These are phyloP conservation scores for Adelognathus sp. DNA, from an alignment of 2,888 invertebrate species.

Conservation along the genomic window DNA sequence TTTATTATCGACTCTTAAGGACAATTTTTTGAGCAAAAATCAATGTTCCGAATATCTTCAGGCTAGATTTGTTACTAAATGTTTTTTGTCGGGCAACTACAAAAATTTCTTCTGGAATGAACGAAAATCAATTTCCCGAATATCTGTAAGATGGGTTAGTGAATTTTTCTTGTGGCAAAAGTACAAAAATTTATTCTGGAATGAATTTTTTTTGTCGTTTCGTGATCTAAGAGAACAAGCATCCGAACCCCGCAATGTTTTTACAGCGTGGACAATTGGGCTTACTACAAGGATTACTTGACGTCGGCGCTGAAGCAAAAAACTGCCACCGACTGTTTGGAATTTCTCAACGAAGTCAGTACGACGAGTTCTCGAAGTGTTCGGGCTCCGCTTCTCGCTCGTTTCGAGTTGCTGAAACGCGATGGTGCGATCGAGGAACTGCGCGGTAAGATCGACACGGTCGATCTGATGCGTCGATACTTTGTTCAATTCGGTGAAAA, in stretches of 20 bases:
- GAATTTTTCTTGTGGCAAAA: no score
- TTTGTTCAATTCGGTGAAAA: constrained; percentile 92
- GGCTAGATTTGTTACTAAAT: no score
- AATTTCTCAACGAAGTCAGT: constrained; percentile 77
- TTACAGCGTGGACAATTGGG: constrained; percentile 81
- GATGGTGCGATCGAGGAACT: constrained; percentile 76
- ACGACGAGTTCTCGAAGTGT: constrained; percentile 77
- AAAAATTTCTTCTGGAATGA: no score
- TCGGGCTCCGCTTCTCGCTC: constrained; percentile 92
- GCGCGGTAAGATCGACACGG: constrained; percentile 77
- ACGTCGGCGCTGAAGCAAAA: constrained; percentile 75
- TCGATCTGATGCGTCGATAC: constrained; percentile 89
- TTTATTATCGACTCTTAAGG: no score
- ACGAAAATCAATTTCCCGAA: no score
- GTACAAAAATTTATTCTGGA: no score
- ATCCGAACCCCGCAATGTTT: no score
- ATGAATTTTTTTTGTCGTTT: no score
- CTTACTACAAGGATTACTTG: constrained; percentile 82
- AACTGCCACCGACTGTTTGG: constrained; percentile 75
- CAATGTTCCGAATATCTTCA: no score
- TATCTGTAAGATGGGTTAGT: no score
- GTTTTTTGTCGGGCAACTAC: no score
- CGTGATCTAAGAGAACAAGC: background rate
- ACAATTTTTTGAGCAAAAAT: no score
- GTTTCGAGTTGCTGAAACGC: constrained; percentile 88